Evolutionary conservation across 2,888 invertebrate genomes (phyloP).

Genomic region (Pollenia angustigena): DNA sequence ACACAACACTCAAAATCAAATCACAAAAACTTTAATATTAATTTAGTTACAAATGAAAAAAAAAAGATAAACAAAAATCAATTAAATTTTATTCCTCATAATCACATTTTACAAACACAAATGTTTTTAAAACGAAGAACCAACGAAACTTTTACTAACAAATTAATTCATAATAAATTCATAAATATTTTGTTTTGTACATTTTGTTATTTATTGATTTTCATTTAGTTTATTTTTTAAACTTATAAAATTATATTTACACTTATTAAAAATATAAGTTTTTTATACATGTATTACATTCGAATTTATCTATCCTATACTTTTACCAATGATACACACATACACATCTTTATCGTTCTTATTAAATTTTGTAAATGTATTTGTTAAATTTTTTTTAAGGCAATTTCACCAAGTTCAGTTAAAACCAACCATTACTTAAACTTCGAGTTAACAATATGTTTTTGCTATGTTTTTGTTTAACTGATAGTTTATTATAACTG

Average conservation of each 20-base stretch:
- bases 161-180: slow-evolving; percentile 22
- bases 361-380: background rate
- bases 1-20: slow-evolving; percentile 61
- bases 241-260: slow-evolving; percentile 9
- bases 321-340: background rate
- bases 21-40: slow-evolving; percentile 21
- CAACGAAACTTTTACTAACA: slow-evolving; percentile 30
- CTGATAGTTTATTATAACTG: no score
- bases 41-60: background rate
- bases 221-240: slow-evolving; percentile 2
- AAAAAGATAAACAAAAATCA: background rate
- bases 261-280: background rate
- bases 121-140: slow-evolving; percentile 38
- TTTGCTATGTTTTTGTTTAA: no score
- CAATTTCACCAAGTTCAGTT: no score
- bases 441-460: no score
- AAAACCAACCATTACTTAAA: no score
- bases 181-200: slow-evolving; percentile 16
- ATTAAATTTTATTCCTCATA: slow-evolving; percentile 1
- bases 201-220: slow-evolving; percentile 46
- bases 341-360: background rate
- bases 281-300: background rate
- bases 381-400: background rate
- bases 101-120: slow-evolving; percentile 24
- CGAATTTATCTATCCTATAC: slow-evolving; percentile 5